phyloP scores from a whole-genome alignment of 2,797 vertebrate species.

The Neosilurus mollespiculum region DNA sequence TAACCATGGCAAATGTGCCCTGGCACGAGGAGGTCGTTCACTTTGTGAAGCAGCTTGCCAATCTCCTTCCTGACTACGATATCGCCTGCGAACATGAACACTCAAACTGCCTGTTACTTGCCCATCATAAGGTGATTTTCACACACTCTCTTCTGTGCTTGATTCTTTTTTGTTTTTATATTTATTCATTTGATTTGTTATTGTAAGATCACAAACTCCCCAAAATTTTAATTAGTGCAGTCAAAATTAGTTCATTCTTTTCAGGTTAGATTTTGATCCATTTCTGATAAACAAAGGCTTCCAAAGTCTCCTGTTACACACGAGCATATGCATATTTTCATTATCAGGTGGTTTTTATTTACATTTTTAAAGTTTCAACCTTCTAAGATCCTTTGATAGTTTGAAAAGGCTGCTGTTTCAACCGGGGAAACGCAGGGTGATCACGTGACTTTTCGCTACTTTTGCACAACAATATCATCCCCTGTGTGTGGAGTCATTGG shows the following conservation, averaged over 20 bases:
- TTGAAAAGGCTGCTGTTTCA: too few relatives aligned
- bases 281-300: too few relatives aligned
- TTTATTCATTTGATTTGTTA: background rate
- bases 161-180: background rate
- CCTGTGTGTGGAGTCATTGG: too few relatives aligned
- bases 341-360: too few relatives aligned
- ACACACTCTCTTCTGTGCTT: background rate
- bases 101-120: constrained; percentile 90
- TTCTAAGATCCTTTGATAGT: too few relatives aligned
- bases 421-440: too few relatives aligned
- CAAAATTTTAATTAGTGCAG: background rate
- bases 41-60: constrained; percentile 83
- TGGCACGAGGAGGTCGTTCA: constrained; percentile 91
- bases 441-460: too few relatives aligned
- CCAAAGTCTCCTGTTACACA: too few relatives aligned
- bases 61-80: constrained; percentile 82
- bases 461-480: too few relatives aligned
- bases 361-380: too few relatives aligned
- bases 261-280: too few relatives aligned
- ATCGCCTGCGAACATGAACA: constrained; percentile 91
- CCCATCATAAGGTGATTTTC: constrained; percentile 84
- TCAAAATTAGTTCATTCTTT: background rate
- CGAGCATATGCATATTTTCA: too few relatives aligned
- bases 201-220: background rate
- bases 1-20: constrained; percentile 94